Evolutionary conservation across 2,113 vertebrate species (phyloP).

Genomic region (human (Homo sapiens)): DNA sequence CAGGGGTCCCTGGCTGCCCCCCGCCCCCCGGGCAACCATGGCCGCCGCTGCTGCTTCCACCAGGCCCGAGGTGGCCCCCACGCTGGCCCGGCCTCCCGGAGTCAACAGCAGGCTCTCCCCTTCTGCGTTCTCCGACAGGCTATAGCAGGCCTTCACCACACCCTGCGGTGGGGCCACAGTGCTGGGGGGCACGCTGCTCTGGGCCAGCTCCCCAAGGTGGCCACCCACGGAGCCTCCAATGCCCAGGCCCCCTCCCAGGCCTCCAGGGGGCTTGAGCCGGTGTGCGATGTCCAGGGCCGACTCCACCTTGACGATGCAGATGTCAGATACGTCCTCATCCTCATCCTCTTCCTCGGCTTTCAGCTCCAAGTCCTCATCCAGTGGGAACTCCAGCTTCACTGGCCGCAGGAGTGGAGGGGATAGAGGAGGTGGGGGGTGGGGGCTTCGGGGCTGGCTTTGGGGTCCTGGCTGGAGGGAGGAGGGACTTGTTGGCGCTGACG

Average conservation of each 20-base stretch:
- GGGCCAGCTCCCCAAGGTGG: slow-evolving; percentile 71
- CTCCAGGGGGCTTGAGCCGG: slow-evolving; percentile 70
- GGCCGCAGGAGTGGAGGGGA: slow-evolving; percentile 78
- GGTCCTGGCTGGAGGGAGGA: slow-evolving; percentile 73
- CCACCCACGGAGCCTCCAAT: slow-evolving; percentile 13
- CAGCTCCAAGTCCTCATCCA: slow-evolving; percentile 80
- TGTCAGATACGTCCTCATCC: slow-evolving; percentile 81
- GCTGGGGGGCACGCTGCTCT: slow-evolving; percentile 66
- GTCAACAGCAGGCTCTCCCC: slow-evolving; percentile 81
- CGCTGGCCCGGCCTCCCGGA: slow-evolving; percentile 73
- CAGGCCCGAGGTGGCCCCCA: slow-evolving; percentile 72
- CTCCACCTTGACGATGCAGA: slow-evolving; percentile 87
- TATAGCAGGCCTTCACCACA: slow-evolving; percentile 83
- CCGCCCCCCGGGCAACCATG: slow-evolving; percentile 74
- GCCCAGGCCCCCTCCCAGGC: slow-evolving; percentile 77
- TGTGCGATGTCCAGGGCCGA: slow-evolving; percentile 79
- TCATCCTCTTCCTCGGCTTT: slow-evolving; percentile 86
- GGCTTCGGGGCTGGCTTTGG: slow-evolving; percentile 75
- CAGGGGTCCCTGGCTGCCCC: slow-evolving; percentile 66
- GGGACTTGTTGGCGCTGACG: slow-evolving; percentile 61
- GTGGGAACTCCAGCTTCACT: slow-evolving; percentile 78
- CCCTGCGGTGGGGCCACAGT: slow-evolving; percentile 72
- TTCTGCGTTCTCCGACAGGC: slow-evolving; percentile 79
- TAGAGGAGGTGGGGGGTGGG: slow-evolving; percentile 71
- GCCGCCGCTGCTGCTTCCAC: slow-evolving; percentile 78